phyloP scores from a whole-genome alignment of 2,888 invertebrate species.

The Stenolophus ochropezus region DNA sequence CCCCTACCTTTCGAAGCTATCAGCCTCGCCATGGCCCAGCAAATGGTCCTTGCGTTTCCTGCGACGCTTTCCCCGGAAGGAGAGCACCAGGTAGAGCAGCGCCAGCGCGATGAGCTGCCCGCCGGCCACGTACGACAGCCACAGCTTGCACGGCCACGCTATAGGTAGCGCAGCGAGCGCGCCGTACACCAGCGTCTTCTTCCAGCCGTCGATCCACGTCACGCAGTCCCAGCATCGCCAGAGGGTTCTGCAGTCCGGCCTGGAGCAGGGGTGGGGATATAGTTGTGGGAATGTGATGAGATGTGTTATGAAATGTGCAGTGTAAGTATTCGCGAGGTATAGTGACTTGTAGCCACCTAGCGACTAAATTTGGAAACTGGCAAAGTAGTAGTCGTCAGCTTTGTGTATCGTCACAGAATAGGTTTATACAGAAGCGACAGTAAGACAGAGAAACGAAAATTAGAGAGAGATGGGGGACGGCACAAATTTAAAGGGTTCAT shows the following conservation, averaged over 20 bases:
- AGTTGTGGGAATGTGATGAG: no score
- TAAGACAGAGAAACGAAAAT: no score
- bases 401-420: no score
- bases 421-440: no score
- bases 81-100: conserved; percentile 71
- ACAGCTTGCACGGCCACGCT: conserved; percentile 72
- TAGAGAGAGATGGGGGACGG: no score
- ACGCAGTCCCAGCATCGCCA: conserved; percentile 70
- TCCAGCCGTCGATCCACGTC: conserved; percentile 70
- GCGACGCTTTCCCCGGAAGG: conserved; percentile 68
- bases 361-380: no score
- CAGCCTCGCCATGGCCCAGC: conserved; percentile 68
- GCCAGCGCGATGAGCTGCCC: conserved; percentile 73
- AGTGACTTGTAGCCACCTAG: no score
- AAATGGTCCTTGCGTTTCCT: conserved; percentile 68
- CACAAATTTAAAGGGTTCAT: no score
- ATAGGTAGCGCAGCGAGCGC: conserved; percentile 70
- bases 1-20: conserved; percentile 71
- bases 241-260: conserved; percentile 68
- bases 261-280: no score
- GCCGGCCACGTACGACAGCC: conserved; percentile 75
- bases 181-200: conserved; percentile 69
- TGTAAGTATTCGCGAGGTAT: no score
- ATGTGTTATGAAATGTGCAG: no score
- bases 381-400: no score